These are phyloP conservation scores for Drosophila barbarae DNA, from an alignment of 2,888 invertebrate species.

Conservation along the genomic window DNA sequence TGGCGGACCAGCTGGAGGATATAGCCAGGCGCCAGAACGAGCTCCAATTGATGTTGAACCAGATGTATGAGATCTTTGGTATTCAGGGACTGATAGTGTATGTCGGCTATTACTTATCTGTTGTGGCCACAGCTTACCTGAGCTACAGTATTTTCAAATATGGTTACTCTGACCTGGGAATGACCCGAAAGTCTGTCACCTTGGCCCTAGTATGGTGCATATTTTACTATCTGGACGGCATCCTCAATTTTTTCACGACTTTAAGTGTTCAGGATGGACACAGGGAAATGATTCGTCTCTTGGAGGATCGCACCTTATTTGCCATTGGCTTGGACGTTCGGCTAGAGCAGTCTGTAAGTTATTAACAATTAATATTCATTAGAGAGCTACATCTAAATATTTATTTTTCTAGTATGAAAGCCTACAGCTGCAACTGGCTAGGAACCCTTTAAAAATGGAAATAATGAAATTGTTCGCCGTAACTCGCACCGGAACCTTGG, in stretches of 20 bases:
- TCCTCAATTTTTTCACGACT: slow-evolving; percentile 1
- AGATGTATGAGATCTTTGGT: background rate
- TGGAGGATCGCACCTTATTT: slow-evolving; percentile 30
- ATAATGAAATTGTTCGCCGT: slow-evolving; percentile 41
- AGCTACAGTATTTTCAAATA: slow-evolving; percentile 10
- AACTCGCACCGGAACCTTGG: background rate
- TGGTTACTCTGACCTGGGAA: background rate
- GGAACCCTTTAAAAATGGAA: slow-evolving; percentile 45
- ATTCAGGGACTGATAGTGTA: slow-evolving; percentile 15
- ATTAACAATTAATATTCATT: background rate
- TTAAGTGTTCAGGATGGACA: slow-evolving; percentile 30
- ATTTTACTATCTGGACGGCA: slow-evolving; percentile 36
- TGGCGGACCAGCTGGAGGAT: slow-evolving; percentile 31
- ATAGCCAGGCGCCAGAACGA: slow-evolving; percentile 23
- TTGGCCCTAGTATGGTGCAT: background rate
- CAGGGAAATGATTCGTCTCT: slow-evolving; percentile 3
- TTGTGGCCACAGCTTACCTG: slow-evolving; percentile 15
- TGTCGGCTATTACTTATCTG: slow-evolving; percentile 13
- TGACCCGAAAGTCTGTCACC: background rate
- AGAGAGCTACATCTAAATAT: fast-evolving
- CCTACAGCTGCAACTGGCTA: slow-evolving; percentile 46
- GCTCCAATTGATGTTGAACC: slow-evolving; percentile 9
- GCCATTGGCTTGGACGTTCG: slow-evolving; percentile 39
- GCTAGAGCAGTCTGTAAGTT: slow-evolving; percentile 42
- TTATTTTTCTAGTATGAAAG: slow-evolving; percentile 17